Evolutionary conservation across 2,888 invertebrate genomes (phyloP).

Genomic region (Slavum lentiscoides): DNA sequence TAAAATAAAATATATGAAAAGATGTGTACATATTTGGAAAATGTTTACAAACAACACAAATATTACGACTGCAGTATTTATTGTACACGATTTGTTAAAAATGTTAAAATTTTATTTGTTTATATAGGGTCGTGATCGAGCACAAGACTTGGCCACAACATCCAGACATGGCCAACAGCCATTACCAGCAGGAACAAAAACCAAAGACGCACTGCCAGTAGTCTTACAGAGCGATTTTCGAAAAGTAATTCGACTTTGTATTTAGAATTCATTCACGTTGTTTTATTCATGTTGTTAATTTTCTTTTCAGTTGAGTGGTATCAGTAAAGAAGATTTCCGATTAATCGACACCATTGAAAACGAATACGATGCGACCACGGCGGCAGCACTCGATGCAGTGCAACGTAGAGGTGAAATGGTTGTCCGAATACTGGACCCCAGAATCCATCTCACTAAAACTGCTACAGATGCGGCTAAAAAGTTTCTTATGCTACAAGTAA

Average conservation of each 20-base stretch:
- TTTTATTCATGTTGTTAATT: background rate
- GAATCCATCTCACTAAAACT: slow-evolving; percentile 79
- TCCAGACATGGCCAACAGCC: slow-evolving; percentile 57
- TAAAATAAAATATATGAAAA: too few species aligned
- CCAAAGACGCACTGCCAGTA: slow-evolving; percentile 72
- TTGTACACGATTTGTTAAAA: too few species aligned
- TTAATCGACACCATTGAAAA: slow-evolving; percentile 96
- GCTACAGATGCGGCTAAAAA: slow-evolving; percentile 86
- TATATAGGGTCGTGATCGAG: slow-evolving; percentile 57
- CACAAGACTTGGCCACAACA: slow-evolving; percentile 58
- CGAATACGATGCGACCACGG: slow-evolving; percentile 90
- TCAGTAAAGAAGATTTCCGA: slow-evolving; percentile 93
- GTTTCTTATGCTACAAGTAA: slow-evolving; percentile 78
- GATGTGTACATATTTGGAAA: too few species aligned
- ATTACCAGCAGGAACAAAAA: slow-evolving; percentile 63
- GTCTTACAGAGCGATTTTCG: slow-evolving; percentile 91
- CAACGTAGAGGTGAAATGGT: slow-evolving; percentile 91
- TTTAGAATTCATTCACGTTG: background rate
- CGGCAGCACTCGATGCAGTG: slow-evolving; percentile 88
- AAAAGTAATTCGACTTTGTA: slow-evolving; percentile 66
- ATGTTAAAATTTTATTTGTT: background rate
- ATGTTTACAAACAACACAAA: too few species aligned
- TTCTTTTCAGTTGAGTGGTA: slow-evolving; percentile 81
- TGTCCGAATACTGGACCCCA: slow-evolving; percentile 84
- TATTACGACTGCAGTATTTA: too few species aligned